A percentile compares a stretch with the other conserved stretches of the same genome.
Conservation (phyloP, 2,888 invertebrate species). For the Rhagonycha fulva region DNA sequence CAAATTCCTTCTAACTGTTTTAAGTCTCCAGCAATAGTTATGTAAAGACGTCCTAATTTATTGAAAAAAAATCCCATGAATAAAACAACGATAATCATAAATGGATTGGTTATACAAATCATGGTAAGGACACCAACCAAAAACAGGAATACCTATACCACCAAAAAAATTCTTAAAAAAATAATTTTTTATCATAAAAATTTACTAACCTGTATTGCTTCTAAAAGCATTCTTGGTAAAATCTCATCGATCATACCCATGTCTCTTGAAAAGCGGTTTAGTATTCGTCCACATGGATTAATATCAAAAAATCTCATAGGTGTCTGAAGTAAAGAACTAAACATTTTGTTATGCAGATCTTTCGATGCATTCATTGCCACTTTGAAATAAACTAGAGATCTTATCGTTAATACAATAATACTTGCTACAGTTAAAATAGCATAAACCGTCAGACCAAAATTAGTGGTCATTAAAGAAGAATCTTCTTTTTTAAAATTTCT, state of each 20-base stretch:
- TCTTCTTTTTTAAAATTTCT: not conserved
- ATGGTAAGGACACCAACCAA: conserved; percentile 71
- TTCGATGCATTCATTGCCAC: conserved; percentile 77
- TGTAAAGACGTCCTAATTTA: conserved; percentile 65
- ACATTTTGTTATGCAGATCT: conserved; percentile 84
- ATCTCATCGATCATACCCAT: conserved; percentile 66
- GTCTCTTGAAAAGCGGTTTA: conserved; percentile 80
- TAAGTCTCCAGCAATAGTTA: conserved; percentile 70
- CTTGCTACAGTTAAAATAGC: conserved; percentile 47
- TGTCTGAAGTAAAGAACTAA: conserved; percentile 73
- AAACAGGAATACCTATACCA: conserved; percentile 61
- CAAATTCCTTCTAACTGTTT: conserved; percentile 64
- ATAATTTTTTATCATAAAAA: not conserved
- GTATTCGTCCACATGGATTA: conserved; percentile 77
- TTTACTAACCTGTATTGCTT: conserved; percentile 57
- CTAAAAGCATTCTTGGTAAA: conserved; percentile 60
- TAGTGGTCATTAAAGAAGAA: not conserved
- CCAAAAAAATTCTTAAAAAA: not conserved
- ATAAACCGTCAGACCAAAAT: conserved; percentile 51
- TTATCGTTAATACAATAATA: conserved; percentile 56
- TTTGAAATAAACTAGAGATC: conserved; percentile 65
- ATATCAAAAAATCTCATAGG: conserved; percentile 85
- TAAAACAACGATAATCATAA: conserved; percentile 64
- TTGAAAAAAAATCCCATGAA: conserved; percentile 67
- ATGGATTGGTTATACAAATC: conserved; percentile 69